Base-by-base conservation (phyloP, 2,888 invertebrate genomes). In the Leptodirus hochenwartii region DNA sequence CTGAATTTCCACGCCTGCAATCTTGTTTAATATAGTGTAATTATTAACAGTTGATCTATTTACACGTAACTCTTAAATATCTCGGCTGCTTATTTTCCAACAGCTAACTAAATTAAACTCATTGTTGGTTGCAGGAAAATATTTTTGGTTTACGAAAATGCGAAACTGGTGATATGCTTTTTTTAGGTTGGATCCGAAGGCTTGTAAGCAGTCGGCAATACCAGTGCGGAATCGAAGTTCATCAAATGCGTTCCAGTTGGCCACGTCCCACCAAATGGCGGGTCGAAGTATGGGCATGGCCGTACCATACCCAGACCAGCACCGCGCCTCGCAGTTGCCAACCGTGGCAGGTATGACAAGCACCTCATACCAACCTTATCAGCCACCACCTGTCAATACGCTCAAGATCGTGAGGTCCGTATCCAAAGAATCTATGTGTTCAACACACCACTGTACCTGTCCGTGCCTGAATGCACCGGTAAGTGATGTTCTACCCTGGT, bases 341-440 rank as follows among this genome's bases (percentile, higher is more conserved):
- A 20, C n/a, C 8, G 20, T 20, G 6, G 20, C 8, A 6, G n/a
- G 20, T 24, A n/a, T n/a, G n/a, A n/a, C n/a, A n/a, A n/a, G n/a
- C n/a, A n/a, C n/a, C n/a, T n/a, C n/a, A n/a, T n/a, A n/a, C n/a
- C n/a, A n/a, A n/a, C n/a, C n/a, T n/a, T n/a, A n/a, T n/a, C n/a
- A n/a, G n/a, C 73, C 77, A 32, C 76, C 78, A 37, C 78, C 80
- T 25, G 67, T 73, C 33, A 75, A 78, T 28, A 69, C 74, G 34
- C 53, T 75, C 43, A 73, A 76, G 52, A 69, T 85, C 54, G 79
- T 80, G 49, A 72, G 85, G 45, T 85, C 85, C 45, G 73, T 79
- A 38, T 87, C 85, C 31, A 69, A 77, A 41, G 82, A 82, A 51
- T 80, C 79, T 51, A 70, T 81, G 39, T 69, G 75, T 43, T 77